Percentiles rank a stretch among this genome's conserved stretches.
Conservation (phyloP, 2,888 invertebrate species). For the Melinaea menophilus region DNA sequence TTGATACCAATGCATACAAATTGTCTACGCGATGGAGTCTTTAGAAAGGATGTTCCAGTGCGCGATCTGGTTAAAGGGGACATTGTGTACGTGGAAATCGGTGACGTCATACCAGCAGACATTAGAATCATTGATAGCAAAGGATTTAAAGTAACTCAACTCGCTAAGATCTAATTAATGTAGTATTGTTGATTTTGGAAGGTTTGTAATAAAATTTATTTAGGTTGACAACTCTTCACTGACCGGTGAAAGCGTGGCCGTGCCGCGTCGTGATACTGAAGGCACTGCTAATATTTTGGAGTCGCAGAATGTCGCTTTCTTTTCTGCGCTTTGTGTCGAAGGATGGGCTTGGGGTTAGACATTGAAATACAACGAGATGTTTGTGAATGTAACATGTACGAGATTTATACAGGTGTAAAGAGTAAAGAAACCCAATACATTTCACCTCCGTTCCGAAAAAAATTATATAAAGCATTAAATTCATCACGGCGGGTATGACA, state of each 20-base stretch:
- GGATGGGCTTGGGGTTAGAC: constrained; percentile 86
- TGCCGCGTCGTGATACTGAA: constrained; percentile 89
- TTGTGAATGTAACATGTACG: not conserved
- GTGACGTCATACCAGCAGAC: constrained; percentile 98
- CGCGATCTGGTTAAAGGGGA: constrained; percentile 96
- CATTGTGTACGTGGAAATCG: constrained; percentile 90
- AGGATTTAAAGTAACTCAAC: constrained; percentile 83
- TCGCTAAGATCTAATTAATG: too few relatives aligned
- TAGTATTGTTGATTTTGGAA: not conserved
- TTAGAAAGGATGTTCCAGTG: constrained; percentile 88
- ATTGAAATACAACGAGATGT: not conserved
- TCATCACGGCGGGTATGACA: too few relatives aligned
- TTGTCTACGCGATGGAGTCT: constrained; percentile 89
- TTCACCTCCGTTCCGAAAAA: too few relatives aligned
- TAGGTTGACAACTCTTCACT: constrained; percentile 85
- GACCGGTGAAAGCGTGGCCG: constrained; percentile 95
- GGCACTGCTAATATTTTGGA: constrained; percentile 95
- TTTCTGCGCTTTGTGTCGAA: constrained; percentile 96
- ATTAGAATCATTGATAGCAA: constrained; percentile 95
- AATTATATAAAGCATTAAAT: too few relatives aligned
- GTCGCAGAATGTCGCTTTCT: constrained; percentile 94
- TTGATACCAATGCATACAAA: constrained; percentile 95
- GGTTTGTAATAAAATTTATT: constrained; percentile 4
- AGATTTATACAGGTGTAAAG: too few relatives aligned
- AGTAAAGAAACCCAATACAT: too few relatives aligned